Evolutionary conservation across 2,113 vertebrate genomes (phyloP).

Genomic region (Centropus bengalensis): DNA sequence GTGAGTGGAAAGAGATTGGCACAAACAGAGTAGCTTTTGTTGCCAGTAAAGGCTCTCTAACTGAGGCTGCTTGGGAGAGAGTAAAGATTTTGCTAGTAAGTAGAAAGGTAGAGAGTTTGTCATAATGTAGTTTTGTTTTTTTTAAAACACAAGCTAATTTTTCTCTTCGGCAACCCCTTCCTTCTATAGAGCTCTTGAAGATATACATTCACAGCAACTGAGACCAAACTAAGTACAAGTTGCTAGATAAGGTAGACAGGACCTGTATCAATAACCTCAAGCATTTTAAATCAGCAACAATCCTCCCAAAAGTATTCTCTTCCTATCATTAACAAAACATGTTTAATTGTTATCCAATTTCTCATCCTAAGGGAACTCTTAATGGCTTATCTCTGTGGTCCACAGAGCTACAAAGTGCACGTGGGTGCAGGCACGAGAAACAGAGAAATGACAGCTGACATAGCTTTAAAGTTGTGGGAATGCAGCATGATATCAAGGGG

Average conservation of each 20-base stretch:
- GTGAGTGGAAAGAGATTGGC: background rate
- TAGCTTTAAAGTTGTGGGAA: background rate
- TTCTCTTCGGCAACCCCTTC: background rate
- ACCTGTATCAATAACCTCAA: background rate
- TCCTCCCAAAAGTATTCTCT: background rate
- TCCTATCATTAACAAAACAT: background rate
- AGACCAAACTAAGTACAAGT: background rate
- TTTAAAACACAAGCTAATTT: background rate
- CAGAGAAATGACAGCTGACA: background rate
- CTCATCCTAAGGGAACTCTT: background rate
- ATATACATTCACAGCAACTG: background rate
- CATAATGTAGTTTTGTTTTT: background rate
- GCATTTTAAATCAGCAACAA: background rate
- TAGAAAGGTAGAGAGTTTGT: background rate
- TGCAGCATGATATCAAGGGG: background rate
- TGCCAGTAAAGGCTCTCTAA: background rate
- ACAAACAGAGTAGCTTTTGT: background rate
- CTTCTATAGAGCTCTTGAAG: rapidly evolving
- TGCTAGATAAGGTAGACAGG: background rate
- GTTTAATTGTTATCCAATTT: background rate
- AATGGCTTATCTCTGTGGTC: background rate
- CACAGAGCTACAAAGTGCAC: background rate
- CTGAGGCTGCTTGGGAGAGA: slow-evolving; percentile 1
- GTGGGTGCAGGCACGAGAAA: rapidly evolving
- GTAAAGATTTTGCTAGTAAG: background rate